phyloP scores from a whole-genome alignment of 2,113 vertebrate genomes.

The Panurus biarmicus region DNA sequence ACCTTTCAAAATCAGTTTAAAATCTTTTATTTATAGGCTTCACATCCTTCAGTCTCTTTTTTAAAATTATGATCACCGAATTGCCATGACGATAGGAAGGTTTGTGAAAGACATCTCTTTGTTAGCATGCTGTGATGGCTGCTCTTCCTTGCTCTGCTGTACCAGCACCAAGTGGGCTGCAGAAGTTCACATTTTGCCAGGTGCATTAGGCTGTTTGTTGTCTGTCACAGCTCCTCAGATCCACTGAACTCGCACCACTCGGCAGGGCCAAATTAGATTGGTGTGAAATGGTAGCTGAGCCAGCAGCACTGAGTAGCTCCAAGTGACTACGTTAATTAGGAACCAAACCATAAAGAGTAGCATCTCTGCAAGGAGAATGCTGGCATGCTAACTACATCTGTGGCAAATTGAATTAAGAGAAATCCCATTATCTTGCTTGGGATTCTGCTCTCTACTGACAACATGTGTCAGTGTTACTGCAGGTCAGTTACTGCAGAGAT shows the following conservation, averaged over 20 bases:
- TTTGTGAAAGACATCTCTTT: not conserved
- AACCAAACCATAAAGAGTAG: constrained; percentile 56
- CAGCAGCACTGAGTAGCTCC: constrained; percentile 41
- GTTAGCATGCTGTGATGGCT: not conserved
- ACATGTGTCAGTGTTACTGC: constrained; percentile 5
- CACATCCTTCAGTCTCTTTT: not conserved
- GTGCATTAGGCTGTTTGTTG: not conserved
- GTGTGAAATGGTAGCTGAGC: constrained; percentile 47
- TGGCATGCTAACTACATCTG: constrained; percentile 46
- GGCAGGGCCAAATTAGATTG: constrained; percentile 66
- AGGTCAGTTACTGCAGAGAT: not conserved
- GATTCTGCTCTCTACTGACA: constrained; percentile 37
- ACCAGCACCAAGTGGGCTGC: not conserved
- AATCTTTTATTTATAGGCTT: constrained; percentile 33
- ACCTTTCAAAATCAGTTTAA: constrained; percentile 53
- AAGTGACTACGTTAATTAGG: constrained; percentile 67
- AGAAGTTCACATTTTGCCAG: not conserved
- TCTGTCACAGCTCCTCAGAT: constrained; percentile 13
- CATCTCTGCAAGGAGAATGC: constrained; percentile 56
- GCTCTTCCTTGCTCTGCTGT: not conserved
- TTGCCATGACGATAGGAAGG: not conserved
- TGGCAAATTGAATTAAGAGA: constrained; percentile 67
- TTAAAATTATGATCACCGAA: not conserved
- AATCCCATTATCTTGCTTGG: constrained; percentile 62
- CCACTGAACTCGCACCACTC: constrained; percentile 20